Base-by-base conservation (phyloP, 2,797 vertebrate genomes). In the Peromyscus attwateri region DNA sequence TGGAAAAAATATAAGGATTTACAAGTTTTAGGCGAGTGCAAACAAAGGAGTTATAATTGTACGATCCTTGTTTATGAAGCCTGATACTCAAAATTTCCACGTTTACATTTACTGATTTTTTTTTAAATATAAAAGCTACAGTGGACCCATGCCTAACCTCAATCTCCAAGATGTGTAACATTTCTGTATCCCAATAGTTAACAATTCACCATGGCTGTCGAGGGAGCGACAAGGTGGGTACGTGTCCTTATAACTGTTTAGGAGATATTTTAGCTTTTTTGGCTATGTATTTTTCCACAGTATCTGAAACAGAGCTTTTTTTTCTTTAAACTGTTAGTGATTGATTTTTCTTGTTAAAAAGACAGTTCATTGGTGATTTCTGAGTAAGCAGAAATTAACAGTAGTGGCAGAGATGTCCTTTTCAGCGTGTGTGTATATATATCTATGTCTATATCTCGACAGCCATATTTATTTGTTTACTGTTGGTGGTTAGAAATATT, bases 11-110 rank as follows among this genome's bases (percentile, higher is more conserved):
- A 40, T 16, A 95, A 94, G 60, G n/a, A 89, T 43, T 80, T 93
- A 27, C 37, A 82, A 68, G 34, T 92, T 95, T 87, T 95, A 89
- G 76, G 40, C 88, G 37, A 91, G 64, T 60, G 23, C 60, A 73
- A 82, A 77, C 60, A 96, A 91, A 97, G n/a, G 76, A 90, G 57
- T 95, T 97, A 89, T 57, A 94, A 70, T 80, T 21, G 55, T 70
- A 55, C 75, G 27, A 43, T 17, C 10, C 46, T 55, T 76, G 34
- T 91, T 96, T 94, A 62, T 49, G 71, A 94, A 60, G 23, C 19
- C 55, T 87, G 62, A 60, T 79, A 21, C 46, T 94, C 10, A 70
- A 73, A 64, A 57, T 79, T 76, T 91, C 29, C 57, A 66, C 49
- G 11, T 91, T 90, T 82, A 89, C 91, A 52, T 91, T 43, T 89